These are phyloP conservation scores for Tortrix viridana DNA, from an alignment of 2,888 invertebrate genomes.

Conservation along the genomic window DNA sequence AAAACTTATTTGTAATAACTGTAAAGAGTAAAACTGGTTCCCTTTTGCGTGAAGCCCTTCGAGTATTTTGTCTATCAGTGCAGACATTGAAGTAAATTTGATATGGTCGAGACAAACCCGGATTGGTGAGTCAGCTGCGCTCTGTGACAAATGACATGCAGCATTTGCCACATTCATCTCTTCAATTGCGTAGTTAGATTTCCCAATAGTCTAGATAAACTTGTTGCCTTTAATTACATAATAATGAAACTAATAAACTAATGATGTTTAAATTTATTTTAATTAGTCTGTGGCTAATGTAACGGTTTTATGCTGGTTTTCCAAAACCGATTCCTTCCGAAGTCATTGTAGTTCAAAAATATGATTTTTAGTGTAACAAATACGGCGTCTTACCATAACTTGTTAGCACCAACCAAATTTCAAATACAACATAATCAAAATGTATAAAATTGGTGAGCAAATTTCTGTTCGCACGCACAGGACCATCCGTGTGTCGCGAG, in stretches of 20 bases:
- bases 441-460: too few relatives aligned
- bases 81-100: conserved; percentile 24
- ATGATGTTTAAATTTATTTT: too few relatives aligned
- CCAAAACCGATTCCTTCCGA: too few relatives aligned
- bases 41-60: neutral
- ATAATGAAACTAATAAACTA: too few relatives aligned
- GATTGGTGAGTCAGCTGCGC: conserved; percentile 1
- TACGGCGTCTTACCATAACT: too few relatives aligned
- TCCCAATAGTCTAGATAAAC: neutral
- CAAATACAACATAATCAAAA: too few relatives aligned
- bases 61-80: conserved; percentile 8
- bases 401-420: too few relatives aligned
- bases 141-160: conserved; percentile 1
- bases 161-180: neutral
- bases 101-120: conserved; percentile 23
- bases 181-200: neutral
- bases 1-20: too few relatives aligned
- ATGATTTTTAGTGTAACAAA: too few relatives aligned
- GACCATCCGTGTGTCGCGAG: conserved; percentile 24
- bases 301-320: too few relatives aligned
- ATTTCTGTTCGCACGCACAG: conserved; percentile 4
- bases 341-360: too few relatives aligned
- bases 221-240: neutral
- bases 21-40: neutral
- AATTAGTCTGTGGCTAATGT: too few relatives aligned